phyloP scores from a whole-genome alignment of 2,888 invertebrate genomes.

The Drosophila nr. perissopoda region DNA sequence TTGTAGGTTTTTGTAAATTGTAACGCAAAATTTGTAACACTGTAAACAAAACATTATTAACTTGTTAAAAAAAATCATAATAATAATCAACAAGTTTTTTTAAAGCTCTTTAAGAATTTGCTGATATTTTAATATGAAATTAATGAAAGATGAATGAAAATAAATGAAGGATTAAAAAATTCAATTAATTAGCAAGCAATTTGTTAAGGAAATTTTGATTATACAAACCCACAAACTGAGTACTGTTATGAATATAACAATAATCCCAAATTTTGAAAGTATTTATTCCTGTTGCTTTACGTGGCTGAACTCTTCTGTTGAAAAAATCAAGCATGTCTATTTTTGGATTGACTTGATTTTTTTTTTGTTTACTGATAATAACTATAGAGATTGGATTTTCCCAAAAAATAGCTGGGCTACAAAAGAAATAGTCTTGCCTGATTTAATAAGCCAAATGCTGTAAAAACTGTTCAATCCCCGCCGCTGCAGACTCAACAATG shows the following conservation, averaged over 20 bases:
- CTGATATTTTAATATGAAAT: background rate
- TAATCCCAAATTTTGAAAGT: background rate
- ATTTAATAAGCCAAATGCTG: conserved; percentile 40
- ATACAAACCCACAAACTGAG: background rate
- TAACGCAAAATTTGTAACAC: background rate
- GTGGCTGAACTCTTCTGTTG: background rate
- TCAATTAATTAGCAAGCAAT: background rate
- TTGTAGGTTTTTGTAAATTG: conserved; percentile 9
- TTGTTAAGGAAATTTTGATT: background rate
- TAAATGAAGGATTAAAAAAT: background rate
- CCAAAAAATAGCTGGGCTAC: background rate
- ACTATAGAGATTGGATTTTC: background rate
- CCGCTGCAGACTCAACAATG: conserved; percentile 6
- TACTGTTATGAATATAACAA: background rate
- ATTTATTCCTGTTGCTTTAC: background rate
- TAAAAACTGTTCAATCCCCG: conserved; percentile 16
- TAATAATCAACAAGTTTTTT: background rate
- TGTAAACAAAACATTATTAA: background rate
- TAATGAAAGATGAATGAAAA: background rate
- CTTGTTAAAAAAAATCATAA: background rate
- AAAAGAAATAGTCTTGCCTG: background rate
- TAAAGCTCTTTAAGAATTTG: background rate
- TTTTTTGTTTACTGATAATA: background rate
- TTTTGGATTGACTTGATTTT: background rate
- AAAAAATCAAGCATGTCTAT: background rate